phyloP scores from a whole-genome alignment of 2,113 vertebrate genomes.

The Menura novaehollandiae region DNA sequence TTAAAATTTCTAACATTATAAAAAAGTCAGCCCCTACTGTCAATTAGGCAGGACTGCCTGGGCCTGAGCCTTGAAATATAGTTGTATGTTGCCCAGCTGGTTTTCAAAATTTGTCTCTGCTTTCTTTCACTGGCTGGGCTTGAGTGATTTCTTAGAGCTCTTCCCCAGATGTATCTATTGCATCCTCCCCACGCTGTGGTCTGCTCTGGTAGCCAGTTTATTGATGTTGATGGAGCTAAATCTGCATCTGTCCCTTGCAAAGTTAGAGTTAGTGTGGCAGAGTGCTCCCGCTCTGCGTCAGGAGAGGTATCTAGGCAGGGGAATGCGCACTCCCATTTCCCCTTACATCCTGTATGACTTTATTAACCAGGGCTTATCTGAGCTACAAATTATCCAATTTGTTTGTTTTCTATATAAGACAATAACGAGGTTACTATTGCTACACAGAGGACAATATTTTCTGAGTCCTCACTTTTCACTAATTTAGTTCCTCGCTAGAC shows the following conservation, averaged over 20 bases:
- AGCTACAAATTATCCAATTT: neutral
- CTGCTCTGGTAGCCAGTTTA: neutral
- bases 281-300: rapidly evolving
- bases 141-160: neutral
- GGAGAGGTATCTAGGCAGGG: neutral
- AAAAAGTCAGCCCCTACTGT: neutral
- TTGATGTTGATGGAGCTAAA: neutral
- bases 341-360: neutral
- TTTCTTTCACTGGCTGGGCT: neutral
- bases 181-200: neutral
- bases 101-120: neutral
- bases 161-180: neutral
- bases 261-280: neutral
- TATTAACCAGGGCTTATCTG: neutral
- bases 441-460: conserved; percentile 2
- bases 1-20: neutral
- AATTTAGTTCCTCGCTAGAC: conserved; percentile 2
- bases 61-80: neutral
- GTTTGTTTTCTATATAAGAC: neutral
- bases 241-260: neutral
- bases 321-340: neutral
- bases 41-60: neutral
- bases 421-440: neutral
- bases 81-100: neutral
- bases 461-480: neutral